Base-by-base conservation (phyloP, 1,140 invertebrate species). In the Brachionus plicatilis region DNA sequence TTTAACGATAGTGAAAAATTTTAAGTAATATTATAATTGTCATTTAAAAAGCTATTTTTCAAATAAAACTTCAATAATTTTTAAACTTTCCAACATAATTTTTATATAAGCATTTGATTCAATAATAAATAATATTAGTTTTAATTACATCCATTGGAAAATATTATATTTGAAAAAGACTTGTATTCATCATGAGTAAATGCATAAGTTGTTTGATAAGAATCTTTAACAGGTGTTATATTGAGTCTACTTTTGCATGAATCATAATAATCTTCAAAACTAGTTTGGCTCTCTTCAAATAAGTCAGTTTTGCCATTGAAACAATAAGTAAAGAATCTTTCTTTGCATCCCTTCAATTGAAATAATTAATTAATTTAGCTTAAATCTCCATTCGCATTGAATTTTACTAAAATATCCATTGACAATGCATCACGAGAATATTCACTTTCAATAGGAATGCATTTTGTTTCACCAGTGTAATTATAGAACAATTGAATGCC, bases 401-500 rank as follows among this genome's bases (percentile, higher is more conserved):
- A n/a, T n/a, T n/a, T 33, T 70, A 70, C 68, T 37, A 72, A 72
- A 72, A 72, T 72, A 9, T 37, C 27, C 95, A 95, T 97, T 5
- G 92, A 94, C 29, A 87, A 70, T 33, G 92, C 92, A 53, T 93
- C 93, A 11, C 95, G 89, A 75, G 91, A 80, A 12, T 85, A 85
- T 37, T 85, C 53, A 50, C 86, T 56, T 43, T 80, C 82, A 5
- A 85, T 84, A 83, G 88, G 85, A 20, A 88, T 85, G 85, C 88
- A 89, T 7, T 85, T 70, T 2, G 85, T 82, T 12, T 86, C 24
- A 37, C 93, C 93, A 0, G 94, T 94, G 87, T 93, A 95, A 88
- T 96, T 97, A 20, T 93, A 93, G 87, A 93, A 96, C 41, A 95
- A 89, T 80, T 92, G 92, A 9, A 95, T 83, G 0, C 93, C 93